These are phyloP conservation scores for Pandemis cinnamomeana DNA, from an alignment of 2,888 invertebrate species.

Conservation along the genomic window DNA sequence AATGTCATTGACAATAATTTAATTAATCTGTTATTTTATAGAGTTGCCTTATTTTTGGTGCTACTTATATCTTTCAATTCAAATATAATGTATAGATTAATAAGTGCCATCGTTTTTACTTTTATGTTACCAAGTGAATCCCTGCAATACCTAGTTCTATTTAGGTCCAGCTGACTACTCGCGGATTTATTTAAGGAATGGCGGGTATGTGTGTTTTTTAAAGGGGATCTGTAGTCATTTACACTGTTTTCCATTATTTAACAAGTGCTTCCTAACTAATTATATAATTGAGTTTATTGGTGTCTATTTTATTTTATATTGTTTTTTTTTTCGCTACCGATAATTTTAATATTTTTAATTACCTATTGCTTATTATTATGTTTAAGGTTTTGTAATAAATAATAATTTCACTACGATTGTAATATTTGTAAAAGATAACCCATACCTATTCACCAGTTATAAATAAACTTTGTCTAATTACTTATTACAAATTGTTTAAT, in stretches of 20 bases:
- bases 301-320: slow-evolving; percentile 1
- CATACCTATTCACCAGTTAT: slow-evolving; percentile 23
- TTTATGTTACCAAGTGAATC: slow-evolving; percentile 44
- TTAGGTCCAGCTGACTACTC: neutral
- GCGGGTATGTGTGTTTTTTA: slow-evolving; percentile 3
- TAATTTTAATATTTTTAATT: slow-evolving; percentile 18
- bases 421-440: slow-evolving; percentile 33
- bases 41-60: slow-evolving; percentile 28
- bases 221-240: slow-evolving; percentile 32
- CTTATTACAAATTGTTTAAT: slow-evolving; percentile 9
- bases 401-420: slow-evolving; percentile 21
- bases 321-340: slow-evolving; percentile 23
- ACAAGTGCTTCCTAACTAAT: slow-evolving; percentile 34
- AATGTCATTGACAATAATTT: slow-evolving; percentile 23
- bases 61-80: slow-evolving; percentile 26
- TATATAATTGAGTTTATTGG: slow-evolving; percentile 17
- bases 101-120: slow-evolving; percentile 44
- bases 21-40: neutral
- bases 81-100: slow-evolving; percentile 15
- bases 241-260: slow-evolving; percentile 20
- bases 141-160: neutral
- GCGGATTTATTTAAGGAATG: neutral
- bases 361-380: neutral
- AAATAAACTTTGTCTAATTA: slow-evolving; percentile 37
- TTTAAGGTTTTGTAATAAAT: slow-evolving; percentile 6